Conservation (phyloP, 2,113 vertebrate species). For the Heptranchias perlo region DNA sequence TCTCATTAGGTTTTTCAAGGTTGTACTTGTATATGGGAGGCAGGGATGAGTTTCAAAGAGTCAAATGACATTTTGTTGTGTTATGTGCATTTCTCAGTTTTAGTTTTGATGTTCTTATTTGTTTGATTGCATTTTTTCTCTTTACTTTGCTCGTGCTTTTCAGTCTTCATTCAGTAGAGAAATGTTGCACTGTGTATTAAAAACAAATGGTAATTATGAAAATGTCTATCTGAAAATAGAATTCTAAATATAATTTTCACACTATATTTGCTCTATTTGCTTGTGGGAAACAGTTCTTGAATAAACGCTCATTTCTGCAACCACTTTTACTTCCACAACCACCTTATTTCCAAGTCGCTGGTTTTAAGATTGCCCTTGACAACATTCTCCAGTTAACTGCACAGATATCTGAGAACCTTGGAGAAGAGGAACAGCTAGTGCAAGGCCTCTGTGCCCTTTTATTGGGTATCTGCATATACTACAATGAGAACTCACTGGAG, state of each 20-base stretch:
- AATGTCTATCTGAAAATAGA: not conserved
- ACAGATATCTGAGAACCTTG: constrained; percentile 95
- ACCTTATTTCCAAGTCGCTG: constrained; percentile 14
- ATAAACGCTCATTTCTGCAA: not conserved
- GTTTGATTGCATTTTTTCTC: not conserved
- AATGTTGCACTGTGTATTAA: not conserved
- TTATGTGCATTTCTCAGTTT: not conserved
- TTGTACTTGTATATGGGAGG: not conserved
- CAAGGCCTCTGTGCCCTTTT: constrained; percentile 90
- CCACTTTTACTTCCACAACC: not conserved
- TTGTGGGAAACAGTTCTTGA: not conserved
- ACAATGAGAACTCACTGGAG: constrained; percentile 95
- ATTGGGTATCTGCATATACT: constrained; percentile 93
- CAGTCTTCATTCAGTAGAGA: not conserved
- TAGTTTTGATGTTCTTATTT: not conserved
- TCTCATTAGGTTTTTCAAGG: not conserved
- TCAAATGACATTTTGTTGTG: not conserved
- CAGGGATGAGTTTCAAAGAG: not conserved
- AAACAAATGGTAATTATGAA: not conserved
- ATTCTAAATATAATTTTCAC: not conserved
- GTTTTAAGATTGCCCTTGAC: constrained; percentile 60
- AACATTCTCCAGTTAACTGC: constrained; percentile 72
- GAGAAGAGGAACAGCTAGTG: constrained; percentile 90
- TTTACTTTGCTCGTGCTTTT: not conserved
- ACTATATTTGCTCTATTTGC: not conserved